Base-by-base conservation (phyloP, 2,113 vertebrate genomes). In the Melierax canorus region DNA sequence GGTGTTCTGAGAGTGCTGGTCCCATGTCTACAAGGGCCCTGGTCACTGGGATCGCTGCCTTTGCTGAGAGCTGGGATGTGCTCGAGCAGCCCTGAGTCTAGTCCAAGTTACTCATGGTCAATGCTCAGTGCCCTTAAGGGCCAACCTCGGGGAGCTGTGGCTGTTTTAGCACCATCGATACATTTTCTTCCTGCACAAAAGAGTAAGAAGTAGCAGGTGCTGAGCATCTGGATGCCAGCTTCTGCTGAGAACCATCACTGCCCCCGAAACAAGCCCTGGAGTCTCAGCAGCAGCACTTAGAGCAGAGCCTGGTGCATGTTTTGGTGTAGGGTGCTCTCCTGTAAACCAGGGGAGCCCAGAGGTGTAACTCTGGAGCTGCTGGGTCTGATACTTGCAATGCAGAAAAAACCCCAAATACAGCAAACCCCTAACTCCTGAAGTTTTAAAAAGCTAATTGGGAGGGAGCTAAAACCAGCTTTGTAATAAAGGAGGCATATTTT, bases 401-500 rank as follows among this genome's bases (percentile, higher is more conserved):
- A 80, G 67, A 27, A 36, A 46, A 26, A 29, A 1, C 0, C 7
- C 12, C n/a, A 29, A 55, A 48, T 16, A 15, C 4, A 80, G 53
- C 50, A 90, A 82, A 12, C 4, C 5, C 2, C 6, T 46, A 66
- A 48, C 48, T 92, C 62, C 32, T 15, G 24, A 63, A 78, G 55
- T 90, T 80, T 88, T 62, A 32, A 74, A 88, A 92, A 94, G 20
- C 30, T 87, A 62, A 55, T 41, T 79, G 45, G 32, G 63, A 78
- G 27, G 34, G 58, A 76, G 39, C 17, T 85, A 64, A 81, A 90
- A 14, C 12, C 38, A 94, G 27, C 39, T 10, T 72, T 58, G 6
- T 94, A 18, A 92, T 63, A 73, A 59, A 75, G 39, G 74, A 94
- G 29, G 23, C 17, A 36, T 45, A 43, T 43, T 87, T 87, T 87